A percentile compares a stretch with the other conserved stretches of the same genome.
Conservation (phyloP, 2,113 vertebrate genomes). For the Sardina pilchardus region DNA sequence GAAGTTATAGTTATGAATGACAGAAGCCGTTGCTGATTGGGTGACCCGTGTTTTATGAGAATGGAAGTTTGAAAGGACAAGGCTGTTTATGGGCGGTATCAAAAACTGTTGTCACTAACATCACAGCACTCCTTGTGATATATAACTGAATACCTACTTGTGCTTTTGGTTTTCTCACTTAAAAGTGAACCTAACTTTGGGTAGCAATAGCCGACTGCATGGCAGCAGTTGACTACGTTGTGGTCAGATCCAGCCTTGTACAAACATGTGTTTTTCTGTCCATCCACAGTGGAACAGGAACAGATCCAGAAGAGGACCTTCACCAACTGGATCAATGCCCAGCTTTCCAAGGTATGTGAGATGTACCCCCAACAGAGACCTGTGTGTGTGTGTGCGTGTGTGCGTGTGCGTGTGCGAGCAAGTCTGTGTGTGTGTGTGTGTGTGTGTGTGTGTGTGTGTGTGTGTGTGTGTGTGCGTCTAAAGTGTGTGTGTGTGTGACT, state of each 20-base stretch:
- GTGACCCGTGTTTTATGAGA: neutral
- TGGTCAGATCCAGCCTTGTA: neutral
- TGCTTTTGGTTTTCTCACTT: neutral
- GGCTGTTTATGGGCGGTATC: neutral
- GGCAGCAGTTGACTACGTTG: neutral
- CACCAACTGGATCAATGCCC: conserved; percentile 91
- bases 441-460: no score
- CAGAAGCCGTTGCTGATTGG: neutral
- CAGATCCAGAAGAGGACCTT: conserved; percentile 90
- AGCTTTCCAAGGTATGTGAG: conserved; percentile 83
- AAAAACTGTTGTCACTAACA: neutral
- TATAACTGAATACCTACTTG: neutral
- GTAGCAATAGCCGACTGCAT: no score
- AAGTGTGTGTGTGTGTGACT: no score
- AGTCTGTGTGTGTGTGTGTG: no score
- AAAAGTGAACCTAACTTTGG: no score
- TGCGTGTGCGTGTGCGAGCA: no score
- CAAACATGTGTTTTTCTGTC: conserved; percentile 15
- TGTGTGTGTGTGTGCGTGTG: no score
- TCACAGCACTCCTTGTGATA: neutral
- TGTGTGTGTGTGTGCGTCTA: no score
- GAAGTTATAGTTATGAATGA: neutral
- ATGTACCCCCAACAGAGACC: neutral
- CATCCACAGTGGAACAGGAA: conserved; percentile 81
- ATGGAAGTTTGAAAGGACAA: neutral